phyloP scores from a whole-genome alignment of 2,797 vertebrate genomes.

The Malacoraja senta region DNA sequence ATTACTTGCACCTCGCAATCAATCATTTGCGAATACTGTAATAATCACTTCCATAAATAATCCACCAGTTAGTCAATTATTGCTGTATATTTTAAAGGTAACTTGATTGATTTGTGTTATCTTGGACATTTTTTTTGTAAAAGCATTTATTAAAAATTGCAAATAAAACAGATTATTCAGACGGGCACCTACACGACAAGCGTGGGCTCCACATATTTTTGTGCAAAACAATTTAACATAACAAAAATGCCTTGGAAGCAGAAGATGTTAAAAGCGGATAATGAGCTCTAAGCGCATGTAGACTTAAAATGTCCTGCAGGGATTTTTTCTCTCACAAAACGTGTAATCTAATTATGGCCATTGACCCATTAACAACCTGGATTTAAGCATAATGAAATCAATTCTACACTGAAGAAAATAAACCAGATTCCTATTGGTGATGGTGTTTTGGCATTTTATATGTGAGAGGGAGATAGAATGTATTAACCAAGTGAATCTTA shows the following conservation, averaged over 20 bases:
- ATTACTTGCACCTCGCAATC: constrained; percentile 28
- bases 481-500: not conserved
- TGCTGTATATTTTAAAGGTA: constrained; percentile 2
- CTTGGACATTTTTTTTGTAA: constrained; percentile 15
- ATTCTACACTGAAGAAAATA: constrained; percentile 13
- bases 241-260: constrained; percentile 19
- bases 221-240: not conserved
- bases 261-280: not conserved
- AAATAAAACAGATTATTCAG: constrained; percentile 8
- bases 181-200: not conserved
- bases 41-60: not conserved
- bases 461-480: not conserved
- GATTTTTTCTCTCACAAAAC: not conserved
- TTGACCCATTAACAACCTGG: constrained; percentile 28
- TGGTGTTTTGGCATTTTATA: constrained; percentile 4
- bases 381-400: constrained; percentile 6
- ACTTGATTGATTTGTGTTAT: not conserved
- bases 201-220: not conserved
- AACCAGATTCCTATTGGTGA: not conserved
- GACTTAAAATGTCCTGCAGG: constrained; percentile 15
- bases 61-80: constrained; percentile 2
- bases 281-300: constrained; percentile 2
- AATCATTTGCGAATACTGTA: constrained; percentile 31
- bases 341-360: constrained; percentile 32
- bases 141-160: not conserved